phyloP scores from a whole-genome alignment of 2,888 invertebrate genomes.

The Chymomyza procnemis region DNA sequence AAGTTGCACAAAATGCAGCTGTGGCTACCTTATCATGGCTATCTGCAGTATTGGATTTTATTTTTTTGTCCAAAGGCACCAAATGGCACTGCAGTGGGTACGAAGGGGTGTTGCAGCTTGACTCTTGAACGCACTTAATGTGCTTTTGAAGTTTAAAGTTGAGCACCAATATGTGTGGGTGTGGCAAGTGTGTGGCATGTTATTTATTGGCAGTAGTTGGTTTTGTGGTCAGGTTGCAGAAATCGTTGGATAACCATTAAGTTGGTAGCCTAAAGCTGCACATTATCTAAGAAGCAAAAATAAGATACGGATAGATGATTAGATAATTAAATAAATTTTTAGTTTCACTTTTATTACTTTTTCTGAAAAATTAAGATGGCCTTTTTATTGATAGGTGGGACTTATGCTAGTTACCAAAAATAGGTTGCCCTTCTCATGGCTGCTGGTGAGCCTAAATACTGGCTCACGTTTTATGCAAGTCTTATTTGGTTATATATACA shows the following conservation, averaged over 20 bases:
- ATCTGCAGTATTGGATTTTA: not conserved
- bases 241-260: not conserved
- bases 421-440: no score
- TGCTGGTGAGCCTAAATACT: no score
- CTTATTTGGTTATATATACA: no score
- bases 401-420: no score
- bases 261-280: not conserved
- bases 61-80: not conserved
- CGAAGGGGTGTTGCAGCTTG: not conserved
- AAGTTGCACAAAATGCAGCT: constrained; percentile 51
- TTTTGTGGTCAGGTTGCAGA: not conserved
- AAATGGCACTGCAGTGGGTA: not conserved
- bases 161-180: not conserved
- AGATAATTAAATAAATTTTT: not conserved
- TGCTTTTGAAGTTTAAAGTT: not conserved
- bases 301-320: not conserved
- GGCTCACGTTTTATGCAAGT: no score
- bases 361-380: no score
- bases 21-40: not conserved
- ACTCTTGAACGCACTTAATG: not conserved
- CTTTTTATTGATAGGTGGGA: no score
- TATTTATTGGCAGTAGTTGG: not conserved
- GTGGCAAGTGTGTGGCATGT: not conserved
- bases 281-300: not conserved
- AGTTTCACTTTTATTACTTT: not conserved